Conservation (phyloP, 2,797 vertebrate genomes). For the Fistularia commersonii region DNA sequence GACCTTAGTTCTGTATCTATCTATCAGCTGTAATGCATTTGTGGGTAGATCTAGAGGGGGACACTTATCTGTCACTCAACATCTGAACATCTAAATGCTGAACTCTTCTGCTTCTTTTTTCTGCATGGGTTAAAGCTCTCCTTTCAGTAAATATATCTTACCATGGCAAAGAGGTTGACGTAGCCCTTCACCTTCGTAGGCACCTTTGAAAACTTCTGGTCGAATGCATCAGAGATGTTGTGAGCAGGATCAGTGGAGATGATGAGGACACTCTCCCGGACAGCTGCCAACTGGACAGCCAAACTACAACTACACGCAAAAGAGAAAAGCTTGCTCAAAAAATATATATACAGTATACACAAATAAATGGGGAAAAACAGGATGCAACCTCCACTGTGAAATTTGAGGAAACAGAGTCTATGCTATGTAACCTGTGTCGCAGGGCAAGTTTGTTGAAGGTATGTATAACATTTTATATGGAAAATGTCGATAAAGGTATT, state of each 20-base stretch:
- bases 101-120: background rate
- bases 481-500: too few relatives aligned
- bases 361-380: too few relatives aligned
- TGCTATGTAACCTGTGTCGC: too few relatives aligned
- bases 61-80: too few relatives aligned
- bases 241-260: slow-evolving; percentile 97
- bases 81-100: too few relatives aligned
- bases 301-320: slow-evolving; percentile 82
- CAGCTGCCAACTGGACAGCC: slow-evolving; percentile 89
- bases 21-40: background rate
- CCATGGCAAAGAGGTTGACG: slow-evolving; percentile 97
- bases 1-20: too few relatives aligned
- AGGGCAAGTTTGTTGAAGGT: too few relatives aligned
- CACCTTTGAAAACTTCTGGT: slow-evolving; percentile 98
- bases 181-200: slow-evolving; percentile 96
- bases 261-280: slow-evolving; percentile 93
- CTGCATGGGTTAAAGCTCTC: background rate
- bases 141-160: slow-evolving; percentile 54
- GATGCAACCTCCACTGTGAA: too few relatives aligned
- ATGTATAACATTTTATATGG: too few relatives aligned
- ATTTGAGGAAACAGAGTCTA: too few relatives aligned
- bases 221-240: slow-evolving; percentile 96
- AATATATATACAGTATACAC: background rate
- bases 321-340: background rate
- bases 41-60: too few relatives aligned